Percentiles rank a stretch among this genome's conserved stretches.
Evolutionary conservation across 2,888 invertebrate genomes (phyloP).

Genomic region (Heliconius ethilla): DNA sequence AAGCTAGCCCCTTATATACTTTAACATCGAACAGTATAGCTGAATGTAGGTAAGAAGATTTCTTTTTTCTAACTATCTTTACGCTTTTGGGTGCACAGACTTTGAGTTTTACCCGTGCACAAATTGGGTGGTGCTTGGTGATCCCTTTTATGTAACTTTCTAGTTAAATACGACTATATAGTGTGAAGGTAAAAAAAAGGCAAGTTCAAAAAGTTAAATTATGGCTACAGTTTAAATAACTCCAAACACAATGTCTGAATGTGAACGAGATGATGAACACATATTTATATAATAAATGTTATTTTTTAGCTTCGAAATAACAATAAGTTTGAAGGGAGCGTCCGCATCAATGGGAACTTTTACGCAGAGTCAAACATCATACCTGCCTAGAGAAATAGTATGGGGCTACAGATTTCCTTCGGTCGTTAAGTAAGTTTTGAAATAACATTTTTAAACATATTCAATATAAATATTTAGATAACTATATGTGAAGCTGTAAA

Average conservation of each 20-base stretch:
- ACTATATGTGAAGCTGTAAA: too few relatives aligned
- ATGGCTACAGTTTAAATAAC: too few relatives aligned
- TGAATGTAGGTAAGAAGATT: slow-evolving; percentile 70
- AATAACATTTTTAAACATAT: not conserved
- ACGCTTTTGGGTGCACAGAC: not conserved
- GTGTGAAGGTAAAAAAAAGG: too few relatives aligned
- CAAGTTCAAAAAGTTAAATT: too few relatives aligned
- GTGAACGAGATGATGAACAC: too few relatives aligned
- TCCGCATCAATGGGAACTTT: slow-evolving; percentile 89
- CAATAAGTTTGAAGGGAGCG: slow-evolving; percentile 91
- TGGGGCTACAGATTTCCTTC: slow-evolving; percentile 92
- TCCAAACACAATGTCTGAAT: too few relatives aligned
- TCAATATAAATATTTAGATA: too few relatives aligned
- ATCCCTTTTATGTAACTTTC: too few relatives aligned
- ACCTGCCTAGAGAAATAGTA: slow-evolving; percentile 87
- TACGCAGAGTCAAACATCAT: slow-evolving; percentile 89
- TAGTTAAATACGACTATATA: too few relatives aligned
- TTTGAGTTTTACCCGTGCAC: too few relatives aligned
- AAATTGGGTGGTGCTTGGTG: too few relatives aligned
- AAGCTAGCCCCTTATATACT: slow-evolving; percentile 87
- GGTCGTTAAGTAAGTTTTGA: slow-evolving; percentile 81
- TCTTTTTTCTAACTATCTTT: not conserved
- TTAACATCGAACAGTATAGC: slow-evolving; percentile 87
- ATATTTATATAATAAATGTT: not conserved
- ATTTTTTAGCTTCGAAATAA: slow-evolving; percentile 86